Evolutionary conservation across 2,113 vertebrate species (phyloP).

Genomic region (Myiagra hebetior): DNA sequence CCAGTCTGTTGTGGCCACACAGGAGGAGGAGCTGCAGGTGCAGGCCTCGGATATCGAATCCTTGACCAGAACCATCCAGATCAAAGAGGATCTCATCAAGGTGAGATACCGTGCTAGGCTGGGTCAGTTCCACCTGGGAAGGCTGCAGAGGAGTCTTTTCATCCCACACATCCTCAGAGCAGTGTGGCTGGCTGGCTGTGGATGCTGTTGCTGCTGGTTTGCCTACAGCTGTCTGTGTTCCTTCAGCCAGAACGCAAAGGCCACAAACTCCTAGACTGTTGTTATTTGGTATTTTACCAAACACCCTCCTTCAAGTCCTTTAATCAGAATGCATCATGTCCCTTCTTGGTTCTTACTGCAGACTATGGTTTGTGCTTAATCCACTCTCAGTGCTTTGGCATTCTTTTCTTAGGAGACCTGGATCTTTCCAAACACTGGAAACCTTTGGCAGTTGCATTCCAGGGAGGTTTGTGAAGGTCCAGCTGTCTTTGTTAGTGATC

Average conservation of each 20-base stretch:
- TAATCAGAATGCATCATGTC: background rate
- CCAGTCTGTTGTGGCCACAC: conserved; percentile 71
- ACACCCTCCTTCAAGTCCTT: background rate
- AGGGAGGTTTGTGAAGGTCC: background rate
- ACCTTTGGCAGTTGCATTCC: background rate
- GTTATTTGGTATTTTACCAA: background rate
- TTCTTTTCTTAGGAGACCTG: background rate
- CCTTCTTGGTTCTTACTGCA: background rate
- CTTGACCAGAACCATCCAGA: conserved; percentile 76
- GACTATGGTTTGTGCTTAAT: background rate
- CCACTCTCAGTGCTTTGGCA: background rate
- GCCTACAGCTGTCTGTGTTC: background rate
- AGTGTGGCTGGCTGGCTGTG: background rate
- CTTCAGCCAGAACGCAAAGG: background rate
- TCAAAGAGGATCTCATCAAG: conserved; percentile 89
- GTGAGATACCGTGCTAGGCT: conserved; percentile 27
- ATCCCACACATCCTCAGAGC: background rate
- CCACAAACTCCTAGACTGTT: background rate
- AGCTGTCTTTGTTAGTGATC: conserved; percentile 13
- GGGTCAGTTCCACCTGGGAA: background rate
- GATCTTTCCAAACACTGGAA: background rate
- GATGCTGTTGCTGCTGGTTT: background rate
- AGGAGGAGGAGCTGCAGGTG: conserved; percentile 76
- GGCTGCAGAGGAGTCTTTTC: background rate
- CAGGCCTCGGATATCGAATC: conserved; percentile 79